Percentiles rank a stretch among this genome's conserved stretches.
Conservation (phyloP, 2,888 invertebrate genomes). For the Protophormia terraenovae region DNA sequence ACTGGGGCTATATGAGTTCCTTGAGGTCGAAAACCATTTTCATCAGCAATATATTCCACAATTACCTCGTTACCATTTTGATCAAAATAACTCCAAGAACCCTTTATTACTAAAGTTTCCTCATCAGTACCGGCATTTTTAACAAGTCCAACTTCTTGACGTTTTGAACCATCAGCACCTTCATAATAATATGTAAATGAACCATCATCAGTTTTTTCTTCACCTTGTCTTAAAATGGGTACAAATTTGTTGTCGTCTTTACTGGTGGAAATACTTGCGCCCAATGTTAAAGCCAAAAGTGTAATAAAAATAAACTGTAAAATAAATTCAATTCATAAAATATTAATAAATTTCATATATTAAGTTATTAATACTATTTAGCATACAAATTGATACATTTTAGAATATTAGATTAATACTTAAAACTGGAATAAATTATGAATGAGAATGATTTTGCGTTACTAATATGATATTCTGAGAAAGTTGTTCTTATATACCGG, state of each 20-base stretch:
- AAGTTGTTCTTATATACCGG: conserved; percentile 37
- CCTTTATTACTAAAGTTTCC: conserved; percentile 74
- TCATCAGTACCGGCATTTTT: conserved; percentile 70
- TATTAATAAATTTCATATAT: not conserved
- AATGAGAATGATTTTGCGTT: not conserved
- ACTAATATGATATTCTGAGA: conserved; percentile 10
- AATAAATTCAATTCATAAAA: not conserved
- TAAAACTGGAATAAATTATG: not conserved
- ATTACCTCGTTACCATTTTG: conserved; percentile 73
- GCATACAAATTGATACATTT: conserved; percentile 48
- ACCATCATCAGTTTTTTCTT: conserved; percentile 73
- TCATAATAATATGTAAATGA: conserved; percentile 77
- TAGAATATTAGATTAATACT: not conserved
- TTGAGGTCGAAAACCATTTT: conserved; percentile 76
- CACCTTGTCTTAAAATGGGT: conserved; percentile 35
- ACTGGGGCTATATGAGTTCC: conserved; percentile 72
- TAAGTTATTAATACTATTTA: not conserved
- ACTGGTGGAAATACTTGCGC: not conserved
- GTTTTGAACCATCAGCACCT: conserved; percentile 75
- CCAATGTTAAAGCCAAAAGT: conserved; percentile 3
- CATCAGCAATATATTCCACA: conserved; percentile 77
- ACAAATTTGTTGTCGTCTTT: not conserved
- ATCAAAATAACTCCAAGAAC: conserved; percentile 76
- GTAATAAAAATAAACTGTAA: conserved; percentile 2
- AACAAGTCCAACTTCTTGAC: conserved; percentile 76